Conservation (phyloP, 2,888 invertebrate species). For the Exocentrus adspersus region DNA sequence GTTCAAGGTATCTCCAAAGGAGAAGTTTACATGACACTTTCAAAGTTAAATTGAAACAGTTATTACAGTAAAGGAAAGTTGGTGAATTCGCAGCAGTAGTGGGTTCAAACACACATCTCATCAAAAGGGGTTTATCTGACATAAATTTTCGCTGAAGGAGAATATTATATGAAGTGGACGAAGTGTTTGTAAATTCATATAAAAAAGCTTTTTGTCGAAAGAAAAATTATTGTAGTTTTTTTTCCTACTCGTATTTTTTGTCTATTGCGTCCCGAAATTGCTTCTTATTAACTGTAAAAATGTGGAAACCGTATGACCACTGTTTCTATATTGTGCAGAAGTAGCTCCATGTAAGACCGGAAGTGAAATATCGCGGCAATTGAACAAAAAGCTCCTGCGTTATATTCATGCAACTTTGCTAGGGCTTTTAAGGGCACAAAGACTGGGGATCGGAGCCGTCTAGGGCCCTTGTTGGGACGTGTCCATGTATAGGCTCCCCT, state of each 20-base stretch:
- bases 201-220: no score
- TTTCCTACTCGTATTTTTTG: no score
- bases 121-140: no score
- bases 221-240: no score
- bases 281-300: no score
- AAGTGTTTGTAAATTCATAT: no score
- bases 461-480: conserved; percentile 44
- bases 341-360: conserved; percentile 42
- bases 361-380: conserved; percentile 48
- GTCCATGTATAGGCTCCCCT: conserved; percentile 40
- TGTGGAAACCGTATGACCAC: conserved; percentile 41
- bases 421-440: conserved; percentile 45
- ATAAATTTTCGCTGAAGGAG: no score
- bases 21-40: not conserved
- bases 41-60: conserved; percentile 1
- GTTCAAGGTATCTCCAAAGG: not conserved
- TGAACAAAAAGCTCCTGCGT: conserved; percentile 44
- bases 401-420: conserved; percentile 45
- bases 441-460: conserved; percentile 41
- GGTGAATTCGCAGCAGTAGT: no score
- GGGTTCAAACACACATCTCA: no score
- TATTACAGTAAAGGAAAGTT: not conserved
- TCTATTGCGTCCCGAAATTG: no score
- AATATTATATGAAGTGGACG: no score
- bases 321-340: conserved; percentile 34